Evolutionary conservation across 2,113 vertebrate genomes (phyloP), one percentile per base, ranked within the genome.

Genomic region (Scophthalmus maximus): DNA sequence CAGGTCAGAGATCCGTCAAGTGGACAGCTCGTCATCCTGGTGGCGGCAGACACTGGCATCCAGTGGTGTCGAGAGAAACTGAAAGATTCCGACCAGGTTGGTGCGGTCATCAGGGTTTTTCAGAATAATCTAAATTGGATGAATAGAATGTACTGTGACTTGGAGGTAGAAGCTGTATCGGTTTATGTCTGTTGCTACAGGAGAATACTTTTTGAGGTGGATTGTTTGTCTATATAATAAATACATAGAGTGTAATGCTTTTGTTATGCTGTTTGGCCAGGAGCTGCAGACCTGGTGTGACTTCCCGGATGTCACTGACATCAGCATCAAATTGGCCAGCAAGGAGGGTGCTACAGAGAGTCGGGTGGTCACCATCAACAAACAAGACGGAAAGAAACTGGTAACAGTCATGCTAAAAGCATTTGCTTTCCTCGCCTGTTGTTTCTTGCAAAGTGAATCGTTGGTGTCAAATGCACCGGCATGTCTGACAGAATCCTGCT

Each of bases 291-390:
- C 93, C 1, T 94, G 98, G 73, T 99, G 97, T 89, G 97, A 99
- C 92, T 99, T 98, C 85, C 95, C 95, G 26, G 97, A 97, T 68
- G 94, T 99, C 70, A 97, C 97, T 76, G 95, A 98, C 90, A 94
- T 99, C 83, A 95, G 93, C 91, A 94, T 99, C 92, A 98, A 98
- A 67, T 96, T 97, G 89, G 95, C 95, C 27, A 95, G 78, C 81
- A 97, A 97, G 79, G 97, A 98, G 79, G 92, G 93, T 0, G 93
- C 94, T 47, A 89, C 92, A 52, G 97, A 98, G 85, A 95, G 94
- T 83, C 95, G 96, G 82, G 92, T 98, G 82, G 97, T 99, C 78
- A 97, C 96, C 67, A 96, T 99, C 81, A 95, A 96, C 92, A 97
- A 96, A 58, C 96, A 98, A 76, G 96, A 99, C 85, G 93, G 95